These are phyloP conservation scores for Netelia virgata DNA, from an alignment of 2,888 invertebrate genomes.

Conservation along the genomic window DNA sequence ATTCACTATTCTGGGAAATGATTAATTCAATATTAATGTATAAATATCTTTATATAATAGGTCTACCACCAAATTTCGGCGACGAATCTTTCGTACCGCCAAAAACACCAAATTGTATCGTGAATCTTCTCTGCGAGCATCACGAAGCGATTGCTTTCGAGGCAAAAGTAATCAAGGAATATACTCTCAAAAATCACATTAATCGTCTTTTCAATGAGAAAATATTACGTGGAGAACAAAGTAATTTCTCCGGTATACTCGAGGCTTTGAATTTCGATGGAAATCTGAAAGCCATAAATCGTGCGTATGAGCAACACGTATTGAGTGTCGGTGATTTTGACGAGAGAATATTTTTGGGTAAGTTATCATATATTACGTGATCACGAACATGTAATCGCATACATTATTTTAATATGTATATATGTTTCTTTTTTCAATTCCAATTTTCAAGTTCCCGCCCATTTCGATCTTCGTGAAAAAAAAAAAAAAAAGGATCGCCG, in stretches of 20 bases:
- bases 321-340: conserved; percentile 97
- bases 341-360: conserved; percentile 97
- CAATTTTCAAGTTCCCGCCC: too few relatives aligned
- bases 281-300: conserved; percentile 94
- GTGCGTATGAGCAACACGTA: conserved; percentile 95
- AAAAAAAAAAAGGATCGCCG: too few relatives aligned
- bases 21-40: too few relatives aligned
- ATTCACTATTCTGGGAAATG: too few relatives aligned
- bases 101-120: conserved; percentile 92
- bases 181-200: conserved; percentile 93
- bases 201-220: conserved; percentile 90
- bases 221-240: conserved; percentile 91
- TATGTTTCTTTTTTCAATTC: not conserved
- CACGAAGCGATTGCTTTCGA: conserved; percentile 94
- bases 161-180: conserved; percentile 95
- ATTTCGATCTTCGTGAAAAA: too few relatives aligned
- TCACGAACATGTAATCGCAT: too few relatives aligned
- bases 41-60: conserved; percentile 82
- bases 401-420: too few relatives aligned
- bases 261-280: conserved; percentile 93
- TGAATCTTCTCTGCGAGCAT: conserved; percentile 92
- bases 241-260: conserved; percentile 91
- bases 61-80: conserved; percentile 90
- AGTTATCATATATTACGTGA: conserved; percentile 77
- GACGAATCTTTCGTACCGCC: conserved; percentile 87